Percentiles rank a stretch among this genome's conserved stretches.
These are phyloP conservation scores for Tipula confusa DNA, from an alignment of 2,888 invertebrate species.

Conservation along the genomic window DNA sequence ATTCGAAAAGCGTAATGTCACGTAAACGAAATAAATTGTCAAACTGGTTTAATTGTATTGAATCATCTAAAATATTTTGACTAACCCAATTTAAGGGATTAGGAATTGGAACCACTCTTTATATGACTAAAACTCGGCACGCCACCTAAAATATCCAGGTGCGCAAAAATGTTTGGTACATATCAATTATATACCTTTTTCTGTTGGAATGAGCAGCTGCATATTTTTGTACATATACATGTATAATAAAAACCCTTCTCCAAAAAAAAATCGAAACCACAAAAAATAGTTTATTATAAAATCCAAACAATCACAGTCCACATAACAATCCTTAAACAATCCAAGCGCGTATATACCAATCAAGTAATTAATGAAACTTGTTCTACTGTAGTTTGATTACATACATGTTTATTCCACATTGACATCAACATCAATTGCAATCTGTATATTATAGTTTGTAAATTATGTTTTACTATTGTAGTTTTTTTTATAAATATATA, in stretches of 20 bases:
- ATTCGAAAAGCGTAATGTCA: neutral
- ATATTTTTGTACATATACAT: neutral
- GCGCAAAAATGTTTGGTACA: neutral
- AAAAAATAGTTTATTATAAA: neutral
- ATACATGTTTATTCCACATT: neutral
- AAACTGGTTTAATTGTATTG: neutral
- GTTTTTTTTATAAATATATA: too few species aligned
- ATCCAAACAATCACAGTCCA: neutral
- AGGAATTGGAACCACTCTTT: neutral
- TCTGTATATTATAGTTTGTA: neutral
- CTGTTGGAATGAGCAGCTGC: neutral
- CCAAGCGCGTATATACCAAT: neutral
- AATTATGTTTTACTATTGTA: neutral
- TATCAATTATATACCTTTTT: neutral
- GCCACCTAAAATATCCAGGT: neutral
- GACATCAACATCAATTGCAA: neutral
- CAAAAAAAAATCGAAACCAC: neutral
- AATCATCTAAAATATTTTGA: neutral
- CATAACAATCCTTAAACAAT: neutral
- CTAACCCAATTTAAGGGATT: neutral
- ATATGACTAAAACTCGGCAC: neutral
- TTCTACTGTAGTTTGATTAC: neutral
- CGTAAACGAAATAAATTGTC: neutral
- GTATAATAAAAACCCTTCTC: neutral
- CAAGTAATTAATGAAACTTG: neutral